Evolutionary conservation across 2,113 vertebrate species (phyloP).

Genomic region (Nansenia antarctica): DNA sequence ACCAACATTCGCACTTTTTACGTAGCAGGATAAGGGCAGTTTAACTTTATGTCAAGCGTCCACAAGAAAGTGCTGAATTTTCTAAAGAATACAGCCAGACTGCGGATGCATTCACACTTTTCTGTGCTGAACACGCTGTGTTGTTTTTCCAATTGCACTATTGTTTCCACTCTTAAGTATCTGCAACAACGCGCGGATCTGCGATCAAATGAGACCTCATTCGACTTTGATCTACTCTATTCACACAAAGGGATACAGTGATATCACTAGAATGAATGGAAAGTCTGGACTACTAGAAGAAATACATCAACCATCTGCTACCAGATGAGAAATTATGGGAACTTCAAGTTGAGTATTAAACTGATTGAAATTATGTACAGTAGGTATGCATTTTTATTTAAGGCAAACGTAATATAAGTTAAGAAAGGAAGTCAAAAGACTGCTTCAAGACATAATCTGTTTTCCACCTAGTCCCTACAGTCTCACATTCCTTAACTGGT

Average conservation of each 20-base stretch:
- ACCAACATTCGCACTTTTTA: not conserved
- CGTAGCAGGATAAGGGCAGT: not conserved
- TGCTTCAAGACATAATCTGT: not conserved
- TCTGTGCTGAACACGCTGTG: too few relatives aligned
- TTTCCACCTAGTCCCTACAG: not conserved
- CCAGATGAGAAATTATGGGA: not conserved
- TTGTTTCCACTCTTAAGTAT: too few relatives aligned
- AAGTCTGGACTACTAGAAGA: not conserved
- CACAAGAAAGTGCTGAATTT: not conserved
- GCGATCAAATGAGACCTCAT: too few relatives aligned
- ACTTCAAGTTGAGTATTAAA: not conserved
- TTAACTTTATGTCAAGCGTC: not conserved
- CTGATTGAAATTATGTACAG: too few relatives aligned
- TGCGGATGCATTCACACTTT: too few relatives aligned
- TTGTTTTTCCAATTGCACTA: too few relatives aligned
- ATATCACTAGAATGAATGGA: not conserved
- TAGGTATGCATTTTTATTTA: too few relatives aligned
- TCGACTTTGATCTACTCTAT: too few relatives aligned
- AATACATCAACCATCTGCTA: not conserved
- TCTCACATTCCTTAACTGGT: not conserved
- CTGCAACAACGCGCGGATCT: too few relatives aligned
- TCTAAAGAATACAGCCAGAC: too few relatives aligned
- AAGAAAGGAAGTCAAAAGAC: not conserved
- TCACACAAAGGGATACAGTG: too few relatives aligned
- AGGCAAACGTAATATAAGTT: too few relatives aligned